Conservation (phyloP, 2,113 vertebrate species). For the Stictonetta naevosa region DNA sequence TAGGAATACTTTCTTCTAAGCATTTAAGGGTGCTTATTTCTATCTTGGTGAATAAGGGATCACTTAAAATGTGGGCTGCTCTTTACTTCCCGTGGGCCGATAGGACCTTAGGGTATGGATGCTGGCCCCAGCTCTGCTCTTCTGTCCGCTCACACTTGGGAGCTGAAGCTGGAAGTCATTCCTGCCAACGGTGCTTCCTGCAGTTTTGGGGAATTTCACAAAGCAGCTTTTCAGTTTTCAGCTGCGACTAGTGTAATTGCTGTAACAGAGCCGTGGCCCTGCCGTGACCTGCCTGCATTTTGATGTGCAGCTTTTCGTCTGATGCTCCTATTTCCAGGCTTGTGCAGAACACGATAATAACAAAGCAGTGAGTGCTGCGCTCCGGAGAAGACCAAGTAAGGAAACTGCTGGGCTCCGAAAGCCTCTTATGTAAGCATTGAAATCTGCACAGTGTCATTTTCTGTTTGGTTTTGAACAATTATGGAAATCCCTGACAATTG, state of each 20-base stretch:
- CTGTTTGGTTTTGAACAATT: neutral
- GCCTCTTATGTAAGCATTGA: neutral
- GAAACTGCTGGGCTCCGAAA: neutral
- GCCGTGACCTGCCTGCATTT: neutral
- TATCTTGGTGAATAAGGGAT: neutral
- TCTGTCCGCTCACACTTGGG: neutral
- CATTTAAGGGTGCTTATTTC: neutral
- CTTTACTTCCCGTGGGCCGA: neutral
- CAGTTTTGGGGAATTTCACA: neutral
- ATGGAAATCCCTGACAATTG: neutral
- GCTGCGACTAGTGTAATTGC: neutral
- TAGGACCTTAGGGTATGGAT: neutral
- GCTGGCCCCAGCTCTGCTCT: neutral
- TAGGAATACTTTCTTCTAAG: neutral
- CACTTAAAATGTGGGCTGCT: neutral
- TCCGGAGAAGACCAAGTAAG: conserved; percentile 33
- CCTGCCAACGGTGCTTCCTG: neutral
- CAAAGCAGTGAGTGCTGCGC: neutral
- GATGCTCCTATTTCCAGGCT: neutral
- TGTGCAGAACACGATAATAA: neutral
- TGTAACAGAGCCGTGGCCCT: neutral
- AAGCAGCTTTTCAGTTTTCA: neutral
- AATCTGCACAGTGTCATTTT: neutral
- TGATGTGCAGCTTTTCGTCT: neutral
- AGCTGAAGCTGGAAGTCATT: neutral